Base-by-base conservation (phyloP, 2,113 vertebrate species). In the Abramis brama region DNA sequence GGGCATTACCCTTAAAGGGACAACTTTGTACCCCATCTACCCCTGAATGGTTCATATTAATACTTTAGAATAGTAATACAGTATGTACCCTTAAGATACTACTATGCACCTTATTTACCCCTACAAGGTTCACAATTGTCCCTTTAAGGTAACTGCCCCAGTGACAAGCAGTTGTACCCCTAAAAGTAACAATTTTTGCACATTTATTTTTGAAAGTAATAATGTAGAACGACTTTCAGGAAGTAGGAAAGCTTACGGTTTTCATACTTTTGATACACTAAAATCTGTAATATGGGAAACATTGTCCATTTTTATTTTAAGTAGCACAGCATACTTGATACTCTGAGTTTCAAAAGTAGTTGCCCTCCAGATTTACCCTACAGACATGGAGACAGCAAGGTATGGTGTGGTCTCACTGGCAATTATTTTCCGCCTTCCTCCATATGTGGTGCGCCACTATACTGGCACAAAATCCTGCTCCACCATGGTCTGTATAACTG, bases 381-480 rank as follows among this genome's bases (percentile, higher is more conserved):
- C 81, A 84, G 23, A 52, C 81, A 47, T 82, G 85, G 86, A 74
- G 89, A 91, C 91, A 89, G 81, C 79, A 60, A 84, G 87, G 86
- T 88, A 89, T 93, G 91, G 90, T 88, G 89, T 93, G 92, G 88
- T 60, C 85, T 88, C 64, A 36, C 73, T 79, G 86, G 70, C 39
- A 79, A 85, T 88, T 86, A 71, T 88, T 77, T 86, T 84, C 68
- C 36, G 30, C 66, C 83, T 60, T 78, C 36, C 43, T 82, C 27
- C 23, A 52, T 87, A 79, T 62, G 78, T 75, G 85, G 79, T 57
- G 19, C 15, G 78, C 77, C 86, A 70, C 23, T 74, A 43, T 82
- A 66, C 82, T 79, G 85, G 91, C 92, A 90, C 89, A 87, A 88
- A 86, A 80, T 90, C 89, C 2, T 89, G 91, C 91, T 94, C 91